Evolutionary conservation across 2,888 invertebrate species (phyloP).

Genomic region (Endotricha flammealis): DNA sequence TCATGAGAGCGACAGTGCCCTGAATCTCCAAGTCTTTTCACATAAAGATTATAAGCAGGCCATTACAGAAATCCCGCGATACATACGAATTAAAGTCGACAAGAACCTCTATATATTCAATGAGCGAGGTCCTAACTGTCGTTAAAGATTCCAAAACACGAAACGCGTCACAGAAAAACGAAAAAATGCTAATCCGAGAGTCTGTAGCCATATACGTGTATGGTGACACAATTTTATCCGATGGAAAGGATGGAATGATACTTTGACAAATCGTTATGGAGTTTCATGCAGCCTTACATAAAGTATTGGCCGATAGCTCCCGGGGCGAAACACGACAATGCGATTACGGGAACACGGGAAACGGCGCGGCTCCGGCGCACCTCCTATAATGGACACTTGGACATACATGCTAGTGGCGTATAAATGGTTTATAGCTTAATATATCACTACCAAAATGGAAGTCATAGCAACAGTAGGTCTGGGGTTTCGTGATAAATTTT

Average conservation of each 20-base stretch:
- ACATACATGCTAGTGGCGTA: conserved; percentile 9
- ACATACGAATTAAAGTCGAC: conserved; percentile 1
- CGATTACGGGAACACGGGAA: conserved; percentile 45
- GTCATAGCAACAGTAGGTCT: background rate
- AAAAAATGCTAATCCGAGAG: conserved; percentile 6
- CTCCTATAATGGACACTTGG: conserved; percentile 13
- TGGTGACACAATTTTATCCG: conserved; percentile 7
- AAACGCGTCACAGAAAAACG: background rate
- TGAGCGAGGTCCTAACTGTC: conserved; percentile 1
- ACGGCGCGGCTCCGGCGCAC: conserved; percentile 12
- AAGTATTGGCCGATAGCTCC: conserved; percentile 50
- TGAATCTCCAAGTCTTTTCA: too few relatives aligned
- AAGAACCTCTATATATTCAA: conserved; percentile 5
- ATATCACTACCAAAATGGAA: conserved; percentile 3
- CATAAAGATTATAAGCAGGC: too few relatives aligned
- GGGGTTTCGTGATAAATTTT: background rate
- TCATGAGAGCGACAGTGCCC: too few relatives aligned
- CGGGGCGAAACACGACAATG: conserved; percentile 55
- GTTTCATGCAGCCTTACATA: conserved; percentile 29
- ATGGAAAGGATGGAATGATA: conserved; percentile 6
- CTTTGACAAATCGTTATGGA: conserved; percentile 56
- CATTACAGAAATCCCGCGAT: too few relatives aligned
- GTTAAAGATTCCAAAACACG: conserved; percentile 5
- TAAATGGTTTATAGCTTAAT: conserved; percentile 4
- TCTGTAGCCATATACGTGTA: conserved; percentile 4